A percentile compares a stretch with the other conserved stretches of the same genome.
These are phyloP conservation scores for Portunus trituberculatus DNA, from an alignment of 1,140 invertebrate species.

Conservation along the genomic window DNA sequence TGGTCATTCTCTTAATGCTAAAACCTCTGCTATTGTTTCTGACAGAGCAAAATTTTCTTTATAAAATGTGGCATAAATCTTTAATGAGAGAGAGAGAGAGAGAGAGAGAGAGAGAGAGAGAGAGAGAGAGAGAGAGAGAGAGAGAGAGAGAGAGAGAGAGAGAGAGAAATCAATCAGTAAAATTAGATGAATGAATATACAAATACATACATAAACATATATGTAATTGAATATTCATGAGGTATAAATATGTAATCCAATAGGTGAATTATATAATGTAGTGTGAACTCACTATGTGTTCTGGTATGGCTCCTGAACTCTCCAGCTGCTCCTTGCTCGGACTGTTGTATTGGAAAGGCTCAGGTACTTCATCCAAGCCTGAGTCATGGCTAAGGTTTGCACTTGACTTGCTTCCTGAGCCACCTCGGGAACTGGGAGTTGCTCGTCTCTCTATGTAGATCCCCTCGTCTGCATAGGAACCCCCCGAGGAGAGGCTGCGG, in stretches of 20 bases:
- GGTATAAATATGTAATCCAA: neutral
- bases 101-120: too few relatives aligned
- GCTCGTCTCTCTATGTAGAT: constrained; percentile 74
- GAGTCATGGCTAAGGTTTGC: constrained; percentile 59
- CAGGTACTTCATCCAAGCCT: constrained; percentile 68
- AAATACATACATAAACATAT: neutral
- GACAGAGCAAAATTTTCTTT: too few relatives aligned
- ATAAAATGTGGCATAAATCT: too few relatives aligned
- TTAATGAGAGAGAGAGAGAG: too few relatives aligned
- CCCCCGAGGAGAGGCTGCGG: constrained; percentile 70
- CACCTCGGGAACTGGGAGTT: constrained; percentile 49
- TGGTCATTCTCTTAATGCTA: neutral
- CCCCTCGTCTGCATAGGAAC: constrained; percentile 72
- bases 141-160: neutral
- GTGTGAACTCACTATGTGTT: constrained; percentile 71
- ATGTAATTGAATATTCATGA: neutral
- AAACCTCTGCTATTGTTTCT: neutral
- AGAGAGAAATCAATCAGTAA: neutral
- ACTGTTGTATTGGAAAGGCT: constrained; percentile 70
- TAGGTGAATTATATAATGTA: too few relatives aligned
- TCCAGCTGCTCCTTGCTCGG: constrained; percentile 73
- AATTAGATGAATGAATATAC: neutral
- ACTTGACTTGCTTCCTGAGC: constrained; percentile 48
- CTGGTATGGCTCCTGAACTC: constrained; percentile 74
- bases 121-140: too few relatives aligned